Base-by-base conservation (phyloP, 2,113 vertebrate genomes). In the Orthonyx spaldingii region DNA sequence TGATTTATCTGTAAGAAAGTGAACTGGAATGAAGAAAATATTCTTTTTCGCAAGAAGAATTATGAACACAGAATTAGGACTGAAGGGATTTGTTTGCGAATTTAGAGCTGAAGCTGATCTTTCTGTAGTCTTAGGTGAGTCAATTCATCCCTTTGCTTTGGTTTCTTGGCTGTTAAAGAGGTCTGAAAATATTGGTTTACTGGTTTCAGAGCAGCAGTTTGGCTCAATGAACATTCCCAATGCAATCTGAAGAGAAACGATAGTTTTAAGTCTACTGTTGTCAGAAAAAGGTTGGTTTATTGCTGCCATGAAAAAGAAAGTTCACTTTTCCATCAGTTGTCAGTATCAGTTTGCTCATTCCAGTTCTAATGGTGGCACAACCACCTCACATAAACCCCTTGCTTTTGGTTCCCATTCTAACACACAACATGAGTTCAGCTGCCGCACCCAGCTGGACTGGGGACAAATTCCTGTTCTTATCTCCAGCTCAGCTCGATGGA, bases 381-480 rank as follows among this genome's bases (percentile, higher is more conserved):
- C 16, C 68, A 88, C 69, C 92, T 78, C 37, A 6, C 84, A 84
- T 93, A 88, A 95, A 90, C 76, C 55, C 41, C 18, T 2, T 74
- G 84, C 91, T 93, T 84, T 80, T 80, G 82, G 75, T 74, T 76
- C 88, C 83, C 78, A 49, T 37, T 88, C 84, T 83, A 94, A 71
- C 84, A 88, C 81, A 87, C 74, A 87, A 57, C 72, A 87, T 94
- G 86, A 96, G 70, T 89, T 96, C 90, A 97, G 92, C 91, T 84
- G 96, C 97, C 96, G 32, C 95, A 91, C 95, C 95, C 97, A 88
- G 87, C 92, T 96, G 95, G 95, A 95, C 78, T 61, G 52, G 1
- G 26, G 87, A 93, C 96, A 97, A 94, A 97, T 97, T 97, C 97
- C 97, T 94, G 96, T 53, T 83, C 96, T 97, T 97, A 97, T 97